Evolutionary conservation across 2,888 invertebrate genomes (phyloP).

Genomic region (Sinohyriopsis cumingii): DNA sequence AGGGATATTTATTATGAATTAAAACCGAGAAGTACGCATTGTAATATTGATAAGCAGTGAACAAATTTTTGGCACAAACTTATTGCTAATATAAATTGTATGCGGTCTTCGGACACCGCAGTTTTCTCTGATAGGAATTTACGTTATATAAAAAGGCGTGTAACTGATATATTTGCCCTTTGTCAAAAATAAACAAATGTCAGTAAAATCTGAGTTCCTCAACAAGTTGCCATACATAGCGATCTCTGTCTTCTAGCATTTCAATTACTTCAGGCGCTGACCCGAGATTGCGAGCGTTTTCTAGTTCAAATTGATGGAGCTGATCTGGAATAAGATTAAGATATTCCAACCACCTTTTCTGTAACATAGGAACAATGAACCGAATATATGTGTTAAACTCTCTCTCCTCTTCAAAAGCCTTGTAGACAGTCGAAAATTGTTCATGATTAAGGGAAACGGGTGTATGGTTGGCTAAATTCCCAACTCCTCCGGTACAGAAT

Average conservation of each 20-base stretch:
- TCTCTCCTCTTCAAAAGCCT: constrained; percentile 28
- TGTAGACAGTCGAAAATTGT: constrained; percentile 22
- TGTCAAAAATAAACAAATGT: too few relatives aligned
- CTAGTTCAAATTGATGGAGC: constrained; percentile 33
- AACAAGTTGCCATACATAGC: constrained; percentile 53
- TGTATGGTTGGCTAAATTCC: too few relatives aligned
- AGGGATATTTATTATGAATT: too few relatives aligned
- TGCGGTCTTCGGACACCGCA: too few relatives aligned
- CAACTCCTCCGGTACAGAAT: too few relatives aligned
- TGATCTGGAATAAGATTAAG: constrained; percentile 34
- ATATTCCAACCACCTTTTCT: constrained; percentile 48
- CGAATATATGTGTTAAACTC: constrained; percentile 29
- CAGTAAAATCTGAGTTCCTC: constrained; percentile 37
- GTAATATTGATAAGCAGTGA: too few relatives aligned
- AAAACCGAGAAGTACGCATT: too few relatives aligned
- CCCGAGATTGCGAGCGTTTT: constrained; percentile 30
- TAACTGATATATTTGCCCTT: too few relatives aligned
- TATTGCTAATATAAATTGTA: too few relatives aligned
- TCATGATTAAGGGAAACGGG: background rate
- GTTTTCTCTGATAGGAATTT: too few relatives aligned
- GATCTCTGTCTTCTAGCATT: constrained; percentile 48
- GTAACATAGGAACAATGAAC: constrained; percentile 28
- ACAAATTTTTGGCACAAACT: too few relatives aligned
- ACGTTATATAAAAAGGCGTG: too few relatives aligned
- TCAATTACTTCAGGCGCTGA: constrained; percentile 45